A percentile compares a stretch with the other conserved stretches of the same genome.
These are phyloP conservation scores for Enteromius afrohamiltoni DNA, from an alignment of 2,797 vertebrate species.

Conservation along the genomic window DNA sequence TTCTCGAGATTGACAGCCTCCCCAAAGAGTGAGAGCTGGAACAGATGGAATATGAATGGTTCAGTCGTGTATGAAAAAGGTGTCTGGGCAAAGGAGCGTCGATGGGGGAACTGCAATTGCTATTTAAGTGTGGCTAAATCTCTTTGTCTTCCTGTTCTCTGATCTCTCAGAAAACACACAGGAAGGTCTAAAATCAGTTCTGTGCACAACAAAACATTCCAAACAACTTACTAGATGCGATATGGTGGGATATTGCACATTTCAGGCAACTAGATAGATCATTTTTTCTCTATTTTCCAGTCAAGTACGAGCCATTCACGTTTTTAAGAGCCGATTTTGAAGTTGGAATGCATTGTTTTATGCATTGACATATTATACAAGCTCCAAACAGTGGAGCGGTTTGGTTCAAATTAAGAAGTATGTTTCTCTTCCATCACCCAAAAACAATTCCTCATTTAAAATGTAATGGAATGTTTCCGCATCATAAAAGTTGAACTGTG, in stretches of 20 bases:
- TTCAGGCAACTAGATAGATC: neutral
- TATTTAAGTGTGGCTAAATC: constrained; percentile 75
- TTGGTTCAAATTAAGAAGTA: neutral
- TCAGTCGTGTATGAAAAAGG: constrained; percentile 96
- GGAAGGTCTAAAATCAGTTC: constrained; percentile 34
- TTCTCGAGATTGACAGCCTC: constrained; percentile 95
- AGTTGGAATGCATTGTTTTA: neutral
- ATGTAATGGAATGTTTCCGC: neutral
- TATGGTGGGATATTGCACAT: constrained; percentile 22
- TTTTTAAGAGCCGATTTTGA: neutral
- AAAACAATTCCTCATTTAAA: constrained; percentile 6
- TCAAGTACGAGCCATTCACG: neutral
- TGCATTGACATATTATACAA: neutral
- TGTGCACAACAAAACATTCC: neutral
- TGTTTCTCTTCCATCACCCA: neutral
- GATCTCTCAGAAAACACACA: constrained; percentile 43
- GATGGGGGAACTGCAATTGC: constrained; percentile 72
- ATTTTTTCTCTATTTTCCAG: neutral
- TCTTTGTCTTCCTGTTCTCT: constrained; percentile 64
- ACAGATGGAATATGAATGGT: constrained; percentile 99
- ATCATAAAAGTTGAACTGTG: constrained; percentile 36
- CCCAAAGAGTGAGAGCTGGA: constrained; percentile 92
- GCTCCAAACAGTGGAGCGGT: neutral
- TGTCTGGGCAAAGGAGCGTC: constrained; percentile 77
- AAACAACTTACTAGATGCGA: constrained; percentile 18